phyloP scores from a whole-genome alignment of 2,113 vertebrate genomes.

The Blennius ocellaris region DNA sequence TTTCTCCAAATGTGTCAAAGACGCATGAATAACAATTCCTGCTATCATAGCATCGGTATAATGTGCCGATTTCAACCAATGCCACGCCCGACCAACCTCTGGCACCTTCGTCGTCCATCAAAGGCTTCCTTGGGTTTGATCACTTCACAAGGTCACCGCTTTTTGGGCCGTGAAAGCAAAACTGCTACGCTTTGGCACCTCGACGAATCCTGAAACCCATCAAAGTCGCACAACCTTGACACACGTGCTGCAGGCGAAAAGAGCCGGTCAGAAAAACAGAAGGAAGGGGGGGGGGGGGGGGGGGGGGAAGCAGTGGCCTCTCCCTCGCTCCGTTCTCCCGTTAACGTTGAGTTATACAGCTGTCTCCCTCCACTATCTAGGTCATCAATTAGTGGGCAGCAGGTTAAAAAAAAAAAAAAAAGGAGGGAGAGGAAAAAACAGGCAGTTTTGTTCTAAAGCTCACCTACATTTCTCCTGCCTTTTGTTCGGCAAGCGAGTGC shows the following conservation, averaged over 20 bases:
- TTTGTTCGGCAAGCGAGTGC: slow-evolving; percentile 64
- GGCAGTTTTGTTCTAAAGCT: slow-evolving; percentile 64
- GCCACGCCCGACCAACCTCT: slow-evolving; percentile 11
- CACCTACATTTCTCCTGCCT: slow-evolving; percentile 64
- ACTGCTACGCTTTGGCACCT: slow-evolving; percentile 31
- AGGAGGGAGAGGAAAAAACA: background rate
- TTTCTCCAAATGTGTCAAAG: background rate
- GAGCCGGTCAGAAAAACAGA: slow-evolving; percentile 51
- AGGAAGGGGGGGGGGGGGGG: no score
- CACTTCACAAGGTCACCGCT: slow-evolving; percentile 43
- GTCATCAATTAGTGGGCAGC: slow-evolving; percentile 79
- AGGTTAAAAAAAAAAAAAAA: slow-evolving; percentile 40
- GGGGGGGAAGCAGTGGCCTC: slow-evolving; percentile 20
- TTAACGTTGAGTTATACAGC: slow-evolving; percentile 71
- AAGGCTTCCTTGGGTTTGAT: slow-evolving; percentile 18
- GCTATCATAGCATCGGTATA: slow-evolving; percentile 21
- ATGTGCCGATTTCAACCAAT: slow-evolving; percentile 17
- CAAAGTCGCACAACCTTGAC: slow-evolving; percentile 40
- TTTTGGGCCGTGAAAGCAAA: slow-evolving; percentile 1
- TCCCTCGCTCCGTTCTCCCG: slow-evolving; percentile 42
- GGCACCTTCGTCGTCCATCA: slow-evolving; percentile 16
- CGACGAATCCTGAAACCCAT: slow-evolving; percentile 22
- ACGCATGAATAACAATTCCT: slow-evolving; percentile 14
- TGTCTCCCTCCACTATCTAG: slow-evolving; percentile 70
- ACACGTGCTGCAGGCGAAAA: slow-evolving; percentile 17